phyloP scores from a whole-genome alignment of 2,888 invertebrate genomes.

The Argyra leucocephala region DNA sequence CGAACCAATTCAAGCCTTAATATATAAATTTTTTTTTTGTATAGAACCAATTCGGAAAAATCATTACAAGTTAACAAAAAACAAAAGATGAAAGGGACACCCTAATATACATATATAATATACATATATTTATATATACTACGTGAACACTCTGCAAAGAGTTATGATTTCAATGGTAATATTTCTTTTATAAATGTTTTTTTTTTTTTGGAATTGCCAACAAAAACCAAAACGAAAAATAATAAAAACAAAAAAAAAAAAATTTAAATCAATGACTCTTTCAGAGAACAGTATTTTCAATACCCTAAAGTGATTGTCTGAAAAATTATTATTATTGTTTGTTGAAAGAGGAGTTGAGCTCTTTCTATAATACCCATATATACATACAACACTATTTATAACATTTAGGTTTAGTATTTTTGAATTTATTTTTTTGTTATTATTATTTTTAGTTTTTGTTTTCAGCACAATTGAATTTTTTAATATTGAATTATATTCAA shows the following conservation, averaged over 20 bases:
- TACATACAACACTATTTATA: no score
- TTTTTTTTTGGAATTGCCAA: background rate
- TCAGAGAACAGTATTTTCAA: no score
- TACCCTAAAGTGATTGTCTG: background rate
- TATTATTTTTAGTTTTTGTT: background rate
- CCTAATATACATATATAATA: background rate
- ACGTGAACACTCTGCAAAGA: no score
- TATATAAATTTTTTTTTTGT: no score
- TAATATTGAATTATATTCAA: background rate
- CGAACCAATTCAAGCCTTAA: no score
- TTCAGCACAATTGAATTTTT: conserved; percentile 5
- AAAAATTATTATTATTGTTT: conserved; percentile 1
- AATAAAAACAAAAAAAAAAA: no score
- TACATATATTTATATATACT: no score
- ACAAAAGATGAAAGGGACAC: background rate
- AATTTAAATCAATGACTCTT: no score
- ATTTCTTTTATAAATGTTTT: conserved; percentile 1
- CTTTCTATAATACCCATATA: no score
- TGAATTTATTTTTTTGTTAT: background rate
- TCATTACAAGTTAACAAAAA: background rate
- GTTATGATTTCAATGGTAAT: background rate
- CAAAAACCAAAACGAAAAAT: background rate
- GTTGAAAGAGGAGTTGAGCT: background rate
- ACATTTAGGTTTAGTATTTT: no score
- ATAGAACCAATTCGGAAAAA: no score